Base-by-base conservation (phyloP, 2,113 vertebrate species). In the Eira barbara region DNA sequence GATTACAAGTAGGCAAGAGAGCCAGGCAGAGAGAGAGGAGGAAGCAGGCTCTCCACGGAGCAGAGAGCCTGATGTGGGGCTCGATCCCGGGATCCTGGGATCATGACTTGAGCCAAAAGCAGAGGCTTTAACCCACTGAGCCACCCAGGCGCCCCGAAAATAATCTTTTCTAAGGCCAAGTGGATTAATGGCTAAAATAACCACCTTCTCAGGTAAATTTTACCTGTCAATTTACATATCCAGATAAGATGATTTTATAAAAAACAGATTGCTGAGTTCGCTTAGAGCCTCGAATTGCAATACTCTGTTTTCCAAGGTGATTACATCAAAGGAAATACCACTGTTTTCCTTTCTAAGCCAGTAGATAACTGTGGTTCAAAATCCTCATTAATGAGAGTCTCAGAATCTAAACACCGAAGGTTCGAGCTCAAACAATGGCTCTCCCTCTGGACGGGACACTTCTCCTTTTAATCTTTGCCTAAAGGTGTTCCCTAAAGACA, bases 361-460 rank as follows among this genome's bases (percentile, higher is more conserved):
- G 2, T 0, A 34, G 74, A 52, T 15, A 21, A 34, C 89, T 31
- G 36, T 0, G 29, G 42, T 29, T 88, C 49, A 25, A 42, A 96
- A 59, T 23, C 87, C 21, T 59, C 71, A 73, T 42, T 88, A 8
- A 4, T 12, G 13, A 42, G 4, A 23, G 59, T 52, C 65, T n/a
- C 63, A 21, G 93, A 67, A 55, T 49, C 20, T 17, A 8, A 39
- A 69, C 49, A 0, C 31, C 3, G 1, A 31, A 57, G 25, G 42
- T 13, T 80, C 10, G 0, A 9, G 21, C 0, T 27, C 36, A 31
- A 61, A 39, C 42, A 13, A 0, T 4, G 3, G 36, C 1, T 61
- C n/a, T n/a, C 23, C 36, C 27, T 12, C 31, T 5, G 49, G 7
- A 52, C 7, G 9, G 39, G 55, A 39, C 2, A 27, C 3, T 12